Evolutionary conservation across 1,140 invertebrate genomes (phyloP).

Genomic region (Brachionus koreanus): DNA sequence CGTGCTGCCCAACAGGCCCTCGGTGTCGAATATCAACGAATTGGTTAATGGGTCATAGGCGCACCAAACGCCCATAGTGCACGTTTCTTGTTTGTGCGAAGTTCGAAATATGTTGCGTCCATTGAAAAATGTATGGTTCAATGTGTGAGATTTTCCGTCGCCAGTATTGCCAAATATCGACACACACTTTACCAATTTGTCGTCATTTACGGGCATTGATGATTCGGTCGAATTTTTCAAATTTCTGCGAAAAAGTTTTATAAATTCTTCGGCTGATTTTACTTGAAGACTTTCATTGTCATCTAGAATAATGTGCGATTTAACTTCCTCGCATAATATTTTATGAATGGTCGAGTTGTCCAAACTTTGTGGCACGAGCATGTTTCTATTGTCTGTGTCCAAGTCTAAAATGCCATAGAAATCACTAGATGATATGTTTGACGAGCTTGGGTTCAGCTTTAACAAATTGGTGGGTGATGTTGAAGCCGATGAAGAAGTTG

Average conservation of each 20-base stretch:
- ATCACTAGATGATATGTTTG: not conserved
- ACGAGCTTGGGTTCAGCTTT: not conserved
- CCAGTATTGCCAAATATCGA: slow-evolving; percentile 83
- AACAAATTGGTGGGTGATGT: not conserved
- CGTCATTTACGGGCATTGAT: slow-evolving; percentile 45
- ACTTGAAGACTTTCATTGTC: slow-evolving; percentile 31
- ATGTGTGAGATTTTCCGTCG: slow-evolving; percentile 76
- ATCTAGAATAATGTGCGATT: slow-evolving; percentile 6
- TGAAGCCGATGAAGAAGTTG: not conserved
- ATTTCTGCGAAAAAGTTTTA: slow-evolving; percentile 10
- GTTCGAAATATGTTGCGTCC: slow-evolving; percentile 72
- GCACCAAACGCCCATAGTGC: slow-evolving; percentile 76
- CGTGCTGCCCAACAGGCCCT: slow-evolving; percentile 69
- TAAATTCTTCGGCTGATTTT: slow-evolving; percentile 30
- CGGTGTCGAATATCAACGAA: slow-evolving; percentile 74
- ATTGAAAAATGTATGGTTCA: slow-evolving; percentile 75
- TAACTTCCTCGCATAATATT: slow-evolving; percentile 19
- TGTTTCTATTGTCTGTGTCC: not conserved
- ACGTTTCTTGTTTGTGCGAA: slow-evolving; percentile 68
- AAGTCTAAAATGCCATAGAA: not conserved
- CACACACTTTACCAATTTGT: slow-evolving; percentile 69
- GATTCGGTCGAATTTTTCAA: not conserved
- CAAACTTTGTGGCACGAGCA: slow-evolving; percentile 29
- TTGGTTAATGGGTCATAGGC: slow-evolving; percentile 67
- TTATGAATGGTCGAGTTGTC: slow-evolving; percentile 28